Evolutionary conservation across 2,113 vertebrate species (phyloP), one percentile per base, ranked within the genome.

Genomic region (Capricornis sumatraensis): DNA sequence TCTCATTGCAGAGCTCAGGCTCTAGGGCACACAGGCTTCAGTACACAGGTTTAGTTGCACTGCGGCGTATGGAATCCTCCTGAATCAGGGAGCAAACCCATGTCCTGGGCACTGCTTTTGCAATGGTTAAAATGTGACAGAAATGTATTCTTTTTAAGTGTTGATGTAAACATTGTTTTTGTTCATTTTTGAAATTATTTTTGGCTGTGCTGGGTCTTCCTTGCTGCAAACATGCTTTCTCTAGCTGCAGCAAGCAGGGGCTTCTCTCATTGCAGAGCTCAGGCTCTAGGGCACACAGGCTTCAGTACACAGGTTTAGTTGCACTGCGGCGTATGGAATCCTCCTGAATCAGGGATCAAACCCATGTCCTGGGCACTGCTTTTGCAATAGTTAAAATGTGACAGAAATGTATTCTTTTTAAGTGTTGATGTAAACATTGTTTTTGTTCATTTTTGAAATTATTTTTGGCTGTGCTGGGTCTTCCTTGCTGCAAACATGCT

Each of bases 111-210:
- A 14, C n/a, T n/a, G n/a, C n/a, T n/a, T n/a, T n/a, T n/a, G n/a
- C n/a, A n/a, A n/a, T n/a, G n/a, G n/a, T n/a, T n/a, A n/a, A n/a
- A n/a, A n/a, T n/a, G n/a, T n/a, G 67, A 85, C 27, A 60, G 27
- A 83, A 91, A 93, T 83, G 4, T 64, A 67, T 96, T 81, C 79
- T 71, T 82, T 95, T 81, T 85, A 91, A 83, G 82, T 95, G 64
- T 94, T 93, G 55, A 96, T 67, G 79, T 94, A 90, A 85, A 76
- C 57, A 90, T 92, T 91, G 74, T 36, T 91, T 96, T 96, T 92
- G 33, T 83, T 94, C 76, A 91, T 95, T 96, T 87, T 89, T 43
- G 23, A 74, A 43, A 43, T 74, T 43, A 23, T 14, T 74, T 74
- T 74, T 74, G 36, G 36, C 71, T 43, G 71, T 74, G 5, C 36